Percentiles rank a stretch among this genome's conserved stretches.
Evolutionary conservation across 2,888 invertebrate genomes (phyloP).

Genomic region (Tromatobia lineatoria): DNA sequence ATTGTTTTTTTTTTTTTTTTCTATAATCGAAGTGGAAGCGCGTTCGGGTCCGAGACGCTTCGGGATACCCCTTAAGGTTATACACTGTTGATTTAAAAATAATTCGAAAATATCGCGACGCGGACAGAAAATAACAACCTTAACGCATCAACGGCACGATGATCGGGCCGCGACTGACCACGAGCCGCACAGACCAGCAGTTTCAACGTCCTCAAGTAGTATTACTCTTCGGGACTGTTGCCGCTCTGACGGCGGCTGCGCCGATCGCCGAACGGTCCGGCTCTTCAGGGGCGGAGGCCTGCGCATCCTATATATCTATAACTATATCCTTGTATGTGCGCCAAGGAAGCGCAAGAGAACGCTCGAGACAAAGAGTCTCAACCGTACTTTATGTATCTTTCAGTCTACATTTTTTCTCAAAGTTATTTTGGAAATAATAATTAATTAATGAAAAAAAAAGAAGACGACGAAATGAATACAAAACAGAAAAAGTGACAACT

Average conservation of each 20-base stretch:
- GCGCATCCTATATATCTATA: slow-evolving; percentile 28
- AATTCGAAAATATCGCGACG: not conserved
- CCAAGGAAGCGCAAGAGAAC: not conserved
- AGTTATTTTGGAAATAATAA: too few relatives aligned
- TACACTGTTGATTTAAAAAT: not conserved
- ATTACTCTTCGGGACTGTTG: slow-evolving; percentile 23
- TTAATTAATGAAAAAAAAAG: too few relatives aligned
- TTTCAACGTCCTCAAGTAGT: slow-evolving; percentile 26
- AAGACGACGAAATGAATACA: not conserved
- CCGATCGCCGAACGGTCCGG: slow-evolving; percentile 50
- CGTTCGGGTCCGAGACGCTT: slow-evolving; percentile 11
- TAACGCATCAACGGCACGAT: slow-evolving; percentile 68
- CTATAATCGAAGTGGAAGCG: slow-evolving; percentile 18
- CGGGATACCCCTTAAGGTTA: not conserved
- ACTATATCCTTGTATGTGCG: not conserved
- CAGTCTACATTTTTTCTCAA: not conserved
- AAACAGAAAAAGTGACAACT: not conserved
- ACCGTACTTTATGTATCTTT: not conserved
- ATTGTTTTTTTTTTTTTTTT: slow-evolving; percentile 1
- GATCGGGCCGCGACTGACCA: slow-evolving; percentile 75
- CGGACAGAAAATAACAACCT: slow-evolving; percentile 24
- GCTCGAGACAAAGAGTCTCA: slow-evolving; percentile 5
- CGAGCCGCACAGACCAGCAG: slow-evolving; percentile 43
- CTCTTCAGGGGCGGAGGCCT: slow-evolving; percentile 62
- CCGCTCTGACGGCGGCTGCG: slow-evolving; percentile 61